These are phyloP conservation scores for Amazona vittata DNA, from an alignment of 2,113 vertebrate species.

Conservation along the genomic window DNA sequence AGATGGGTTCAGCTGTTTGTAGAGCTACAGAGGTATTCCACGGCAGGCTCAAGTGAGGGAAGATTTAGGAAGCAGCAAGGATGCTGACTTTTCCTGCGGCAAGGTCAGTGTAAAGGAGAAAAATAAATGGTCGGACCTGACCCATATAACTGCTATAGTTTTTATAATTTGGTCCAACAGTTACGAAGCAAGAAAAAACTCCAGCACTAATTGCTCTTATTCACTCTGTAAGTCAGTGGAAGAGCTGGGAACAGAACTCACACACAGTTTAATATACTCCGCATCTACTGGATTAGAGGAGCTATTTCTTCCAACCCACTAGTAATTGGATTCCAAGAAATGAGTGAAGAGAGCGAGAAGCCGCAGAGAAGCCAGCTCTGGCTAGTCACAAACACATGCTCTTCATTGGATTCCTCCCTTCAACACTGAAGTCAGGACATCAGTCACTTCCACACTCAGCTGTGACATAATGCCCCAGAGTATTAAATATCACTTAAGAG, in stretches of 20 bases:
- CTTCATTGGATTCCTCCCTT: neutral
- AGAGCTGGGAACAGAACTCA: neutral
- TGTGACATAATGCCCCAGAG: conserved; percentile 2
- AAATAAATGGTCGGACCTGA: neutral
- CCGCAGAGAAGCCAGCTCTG: neutral
- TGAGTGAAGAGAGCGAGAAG: neutral
- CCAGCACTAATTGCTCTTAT: neutral
- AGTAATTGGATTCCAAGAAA: neutral
- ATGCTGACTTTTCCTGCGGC: neutral
- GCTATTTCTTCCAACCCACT: neutral
- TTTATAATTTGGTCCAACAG: neutral
- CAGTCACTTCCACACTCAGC: neutral
- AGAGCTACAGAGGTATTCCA: neutral
- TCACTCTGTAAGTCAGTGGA: neutral
- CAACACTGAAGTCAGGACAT: neutral
- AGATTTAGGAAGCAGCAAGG: neutral
- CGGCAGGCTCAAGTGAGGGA: neutral
- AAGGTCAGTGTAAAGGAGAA: neutral
- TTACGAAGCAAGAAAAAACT: neutral
- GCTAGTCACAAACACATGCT: neutral
- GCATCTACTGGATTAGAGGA: neutral
- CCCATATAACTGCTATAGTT: rapidly evolving
- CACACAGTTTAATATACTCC: neutral
- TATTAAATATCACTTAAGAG: conserved; percentile 21
- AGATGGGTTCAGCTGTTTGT: rapidly evolving